Evolutionary conservation across 2,113 vertebrate genomes (phyloP).

Genomic region (Pseudorectes ferrugineus): DNA sequence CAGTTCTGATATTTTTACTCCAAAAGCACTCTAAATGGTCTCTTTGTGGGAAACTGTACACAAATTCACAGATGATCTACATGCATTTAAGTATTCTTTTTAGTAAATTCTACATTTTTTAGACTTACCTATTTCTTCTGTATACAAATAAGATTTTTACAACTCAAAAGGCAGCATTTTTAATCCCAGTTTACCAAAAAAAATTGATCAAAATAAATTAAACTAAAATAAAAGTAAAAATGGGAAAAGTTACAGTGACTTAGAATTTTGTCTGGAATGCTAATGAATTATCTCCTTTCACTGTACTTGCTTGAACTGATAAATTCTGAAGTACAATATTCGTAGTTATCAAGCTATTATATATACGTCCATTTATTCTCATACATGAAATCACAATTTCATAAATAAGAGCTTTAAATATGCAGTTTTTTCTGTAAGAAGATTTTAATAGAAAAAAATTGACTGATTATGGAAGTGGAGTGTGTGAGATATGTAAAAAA

Average conservation of each 20-base stretch:
- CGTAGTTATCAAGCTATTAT: background rate
- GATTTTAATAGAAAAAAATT: background rate
- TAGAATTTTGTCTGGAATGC: background rate
- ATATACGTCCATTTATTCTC: background rate
- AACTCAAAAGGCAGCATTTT: background rate
- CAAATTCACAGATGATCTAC: background rate
- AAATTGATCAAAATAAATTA: background rate
- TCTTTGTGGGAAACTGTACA: background rate
- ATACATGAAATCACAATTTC: background rate
- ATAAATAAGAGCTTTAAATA: background rate
- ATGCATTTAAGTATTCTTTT: background rate
- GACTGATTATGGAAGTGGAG: background rate
- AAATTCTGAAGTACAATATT: background rate
- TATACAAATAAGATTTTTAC: background rate
- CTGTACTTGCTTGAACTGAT: background rate
- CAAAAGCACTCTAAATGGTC: background rate
- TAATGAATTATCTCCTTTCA: background rate
- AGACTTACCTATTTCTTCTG: background rate
- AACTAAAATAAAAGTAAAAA: background rate
- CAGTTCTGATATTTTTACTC: background rate
- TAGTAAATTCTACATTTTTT: background rate
- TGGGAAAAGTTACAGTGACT: background rate
- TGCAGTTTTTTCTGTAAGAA: background rate
- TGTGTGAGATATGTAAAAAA: background rate
- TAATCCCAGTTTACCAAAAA: background rate